These are phyloP conservation scores for Plagiodera versicolora DNA, from an alignment of 2,888 invertebrate species.

Conservation along the genomic window DNA sequence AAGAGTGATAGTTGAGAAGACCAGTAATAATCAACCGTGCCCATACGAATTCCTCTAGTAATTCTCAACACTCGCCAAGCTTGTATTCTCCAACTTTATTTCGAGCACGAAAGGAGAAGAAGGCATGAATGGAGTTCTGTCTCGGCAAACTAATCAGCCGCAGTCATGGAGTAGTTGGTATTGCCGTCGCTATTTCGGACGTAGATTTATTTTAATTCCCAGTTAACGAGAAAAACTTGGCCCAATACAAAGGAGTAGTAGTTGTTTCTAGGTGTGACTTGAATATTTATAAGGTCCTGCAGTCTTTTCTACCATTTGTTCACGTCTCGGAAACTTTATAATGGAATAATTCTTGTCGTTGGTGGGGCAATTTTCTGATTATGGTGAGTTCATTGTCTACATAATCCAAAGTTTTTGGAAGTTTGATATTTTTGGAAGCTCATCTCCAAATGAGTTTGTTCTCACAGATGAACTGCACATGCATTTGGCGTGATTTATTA, in stretches of 20 bases:
- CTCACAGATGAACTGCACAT: too few relatives aligned
- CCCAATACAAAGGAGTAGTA: conserved; percentile 44
- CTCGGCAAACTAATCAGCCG: conserved; percentile 20
- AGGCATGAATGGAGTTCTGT: conserved; percentile 5
- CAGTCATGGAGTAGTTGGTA: conserved; percentile 29
- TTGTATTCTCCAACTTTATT: neutral
- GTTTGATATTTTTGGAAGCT: too few relatives aligned
- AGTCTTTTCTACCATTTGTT: conserved; percentile 22
- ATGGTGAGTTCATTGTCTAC: conserved; percentile 3
- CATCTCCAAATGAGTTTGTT: too few relatives aligned
- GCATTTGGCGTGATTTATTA: too few relatives aligned
- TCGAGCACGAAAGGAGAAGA: neutral
- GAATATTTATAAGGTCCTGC: conserved; percentile 39
- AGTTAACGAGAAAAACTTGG: conserved; percentile 50
- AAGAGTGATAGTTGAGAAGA: too few relatives aligned
- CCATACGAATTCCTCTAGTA: too few relatives aligned
- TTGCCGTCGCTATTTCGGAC: conserved; percentile 30
- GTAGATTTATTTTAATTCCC: conserved; percentile 53
- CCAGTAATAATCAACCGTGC: too few relatives aligned
- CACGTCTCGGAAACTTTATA: conserved; percentile 28
- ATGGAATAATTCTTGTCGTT: conserved; percentile 29
- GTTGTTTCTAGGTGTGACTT: conserved; percentile 46
- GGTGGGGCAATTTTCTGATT: conserved; percentile 12
- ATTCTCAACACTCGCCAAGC: neutral
- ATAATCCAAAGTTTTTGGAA: too few relatives aligned